Base-by-base conservation (phyloP, 2,888 invertebrate species). In the Cinara cedri region DNA sequence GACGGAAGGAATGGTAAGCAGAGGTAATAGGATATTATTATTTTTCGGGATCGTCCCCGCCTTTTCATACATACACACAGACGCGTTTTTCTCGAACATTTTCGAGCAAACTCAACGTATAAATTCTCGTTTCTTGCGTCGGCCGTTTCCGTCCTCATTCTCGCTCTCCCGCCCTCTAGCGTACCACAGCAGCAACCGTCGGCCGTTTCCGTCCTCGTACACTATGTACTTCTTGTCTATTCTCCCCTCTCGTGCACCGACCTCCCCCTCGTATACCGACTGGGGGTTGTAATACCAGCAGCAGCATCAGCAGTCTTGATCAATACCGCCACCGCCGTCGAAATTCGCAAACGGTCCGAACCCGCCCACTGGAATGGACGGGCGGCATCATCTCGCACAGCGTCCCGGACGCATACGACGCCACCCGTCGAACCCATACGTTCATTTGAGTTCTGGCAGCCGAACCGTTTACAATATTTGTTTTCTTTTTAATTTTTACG, bases 311-410 rank as follows among this genome's bases (percentile, higher is more conserved):
- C 55, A 19, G 16, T 42, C 51, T 60, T 49, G 78, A 70, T 68
- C 68, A 70, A 68, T 70, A 78, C 75, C 74, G n/a, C 55, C 74
- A 78, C 75, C 74, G n/a, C 55, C 74, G 71, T 24, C 11, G 72
- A 63, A 51, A 74, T 74, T 63, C 63, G 74, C n/a, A n/a, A n/a
- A n/a, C n/a, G 34, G 3, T 34, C 63, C 14, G 34, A 9, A 8
- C 10, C 63, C 63, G 11, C 63, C 21, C 70, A 21, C 55, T 44
- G 26, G 26, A 24, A 60, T 42, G n/a, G 14, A n/a, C 49, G 26
- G n/a, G 26, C 13, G 26, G n/a, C n/a, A 14, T 0, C 71, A 34
- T 21, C 16, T 42, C 14, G 26, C 26, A 19, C 72, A 62, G 62
- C 49, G 72, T 72, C 62, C 26, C 26, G n/a, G 19, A 42, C 19